Evolutionary conservation across 2,888 invertebrate genomes (phyloP).

Genomic region (Crossocerus cetratus): DNA sequence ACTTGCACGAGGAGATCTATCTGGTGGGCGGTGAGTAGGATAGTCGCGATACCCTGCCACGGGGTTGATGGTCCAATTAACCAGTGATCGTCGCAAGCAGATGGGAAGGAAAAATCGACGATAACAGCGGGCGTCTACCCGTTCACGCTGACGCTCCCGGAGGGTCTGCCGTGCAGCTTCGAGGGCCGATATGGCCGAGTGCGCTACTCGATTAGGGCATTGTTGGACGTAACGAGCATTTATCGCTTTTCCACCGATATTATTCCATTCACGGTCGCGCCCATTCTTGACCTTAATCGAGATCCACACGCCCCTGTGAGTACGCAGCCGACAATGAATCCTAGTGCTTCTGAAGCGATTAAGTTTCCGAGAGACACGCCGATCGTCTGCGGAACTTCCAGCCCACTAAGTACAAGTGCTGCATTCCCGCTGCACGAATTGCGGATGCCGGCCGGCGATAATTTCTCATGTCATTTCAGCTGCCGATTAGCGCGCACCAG

Average conservation of each 20-base stretch:
- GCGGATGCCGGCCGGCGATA: neutral
- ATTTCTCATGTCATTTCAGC: slow-evolving; percentile 46
- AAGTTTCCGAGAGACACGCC: slow-evolving; percentile 4
- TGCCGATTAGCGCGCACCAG: slow-evolving; percentile 64
- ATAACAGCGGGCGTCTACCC: slow-evolving; percentile 71
- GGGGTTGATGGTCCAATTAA: slow-evolving; percentile 27
- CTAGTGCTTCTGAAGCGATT: slow-evolving; percentile 35
- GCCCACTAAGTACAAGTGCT: neutral
- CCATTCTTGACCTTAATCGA: slow-evolving; percentile 77
- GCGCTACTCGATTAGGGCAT: slow-evolving; percentile 76
- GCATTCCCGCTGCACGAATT: neutral
- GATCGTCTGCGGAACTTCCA: slow-evolving; percentile 5
- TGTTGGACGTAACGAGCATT: slow-evolving; percentile 69
- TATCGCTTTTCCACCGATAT: slow-evolving; percentile 56
- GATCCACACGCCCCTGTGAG: slow-evolving; percentile 70
- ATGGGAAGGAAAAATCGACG: slow-evolving; percentile 54
- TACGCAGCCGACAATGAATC: slow-evolving; percentile 39
- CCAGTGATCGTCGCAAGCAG: slow-evolving; percentile 46
- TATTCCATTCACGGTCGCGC: slow-evolving; percentile 77
- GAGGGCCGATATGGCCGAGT: slow-evolving; percentile 76
- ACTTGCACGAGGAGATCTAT: slow-evolving; percentile 62
- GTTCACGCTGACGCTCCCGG: slow-evolving; percentile 76
- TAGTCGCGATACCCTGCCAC: neutral
- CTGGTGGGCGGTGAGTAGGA: slow-evolving; percentile 62
- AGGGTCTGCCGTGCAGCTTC: slow-evolving; percentile 75